Base-by-base conservation (phyloP, 2,888 invertebrate genomes). In the Octodonta nipae region DNA sequence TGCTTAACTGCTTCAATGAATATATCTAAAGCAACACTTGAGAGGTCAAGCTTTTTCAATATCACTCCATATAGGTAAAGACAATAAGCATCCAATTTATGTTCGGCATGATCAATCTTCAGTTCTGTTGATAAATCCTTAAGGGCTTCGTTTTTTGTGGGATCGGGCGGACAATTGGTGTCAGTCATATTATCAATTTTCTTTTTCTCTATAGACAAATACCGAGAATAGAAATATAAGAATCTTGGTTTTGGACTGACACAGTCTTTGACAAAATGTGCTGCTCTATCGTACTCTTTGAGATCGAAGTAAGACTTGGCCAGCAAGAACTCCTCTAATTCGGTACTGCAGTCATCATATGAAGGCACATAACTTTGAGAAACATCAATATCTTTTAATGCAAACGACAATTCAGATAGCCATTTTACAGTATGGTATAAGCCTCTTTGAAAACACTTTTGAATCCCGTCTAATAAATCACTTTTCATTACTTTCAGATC, bases 1-100 rank as follows among this genome's bases (percentile, higher is more conserved):
- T 73, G 67, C 36, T 77, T 73, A 7, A 89, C 73, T 1, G 92
- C 74, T 50, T 85, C 78, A 12, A 83, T 70, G 25, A 96, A 68
- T 28, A 83, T 72, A 43, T 81, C 76, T 13, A 78, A 73, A 0
- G 95, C 91, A 47, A 82, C 75, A 38, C 71, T 72, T 29, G 75
- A 66, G 8, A 93, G 66, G 51, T 91, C 86, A 32, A 93, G 60
- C 52, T 88, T 86, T 51, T 87, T 85, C 28, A 93, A 63, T 2
- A 95, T 80, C 4, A 93, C 76, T 8, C 93, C 96, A 63, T 91
- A 88, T 37, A 95, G 61, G 61, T 89, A 91, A 22, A 86, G 67
- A 5, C 80, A 72, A 55, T 82, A 96, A 1, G 88, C 89, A 68
- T 96, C 95, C 29, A 87, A 62, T 41, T 73, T 75, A 33, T 68